Percentiles rank a stretch among this genome's conserved stretches.
phyloP scores from a whole-genome alignment of 2,113 vertebrate species.

The Aplodontia rufa region DNA sequence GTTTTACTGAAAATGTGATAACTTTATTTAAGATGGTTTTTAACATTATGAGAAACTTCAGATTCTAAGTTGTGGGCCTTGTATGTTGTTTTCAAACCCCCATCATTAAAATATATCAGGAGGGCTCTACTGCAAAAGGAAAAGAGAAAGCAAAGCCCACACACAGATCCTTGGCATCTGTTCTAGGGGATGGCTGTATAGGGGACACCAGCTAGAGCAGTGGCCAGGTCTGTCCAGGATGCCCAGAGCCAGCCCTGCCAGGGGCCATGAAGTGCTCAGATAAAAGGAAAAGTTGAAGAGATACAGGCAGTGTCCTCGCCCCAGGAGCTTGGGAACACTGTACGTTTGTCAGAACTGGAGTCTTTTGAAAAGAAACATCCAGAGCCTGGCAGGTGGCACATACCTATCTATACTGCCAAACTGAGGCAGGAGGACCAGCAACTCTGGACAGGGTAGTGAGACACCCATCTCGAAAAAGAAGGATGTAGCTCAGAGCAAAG shows the following conservation, averaged over 20 bases:
- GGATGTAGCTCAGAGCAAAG: no score
- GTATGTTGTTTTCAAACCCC: neutral
- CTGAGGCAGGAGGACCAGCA: no score
- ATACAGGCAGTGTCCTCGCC: no score
- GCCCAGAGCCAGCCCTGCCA: neutral
- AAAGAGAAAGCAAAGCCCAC: neutral
- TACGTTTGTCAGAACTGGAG: neutral
- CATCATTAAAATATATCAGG: no score
- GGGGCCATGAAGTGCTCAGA: neutral
- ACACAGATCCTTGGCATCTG: neutral
- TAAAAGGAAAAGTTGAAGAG: neutral
- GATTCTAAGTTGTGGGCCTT: neutral
- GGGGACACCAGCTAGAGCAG: neutral
- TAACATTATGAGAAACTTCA: constrained; percentile 52
- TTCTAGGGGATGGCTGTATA: no score
- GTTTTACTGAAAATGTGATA: constrained; percentile 65
- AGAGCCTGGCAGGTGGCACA: no score
- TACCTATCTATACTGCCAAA: no score
- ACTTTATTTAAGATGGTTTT: constrained; percentile 69
- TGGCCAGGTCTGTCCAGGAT: neutral
- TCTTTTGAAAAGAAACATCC: neutral
- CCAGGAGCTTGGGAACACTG: neutral
- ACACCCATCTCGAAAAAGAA: no score
- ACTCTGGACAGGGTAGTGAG: no score
- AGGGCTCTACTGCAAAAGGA: rapidly evolving